Percentiles rank a stretch among this genome's conserved stretches.
Evolutionary conservation across 2,797 vertebrate species (phyloP).

Genomic region (Cephalopachus bancanus): DNA sequence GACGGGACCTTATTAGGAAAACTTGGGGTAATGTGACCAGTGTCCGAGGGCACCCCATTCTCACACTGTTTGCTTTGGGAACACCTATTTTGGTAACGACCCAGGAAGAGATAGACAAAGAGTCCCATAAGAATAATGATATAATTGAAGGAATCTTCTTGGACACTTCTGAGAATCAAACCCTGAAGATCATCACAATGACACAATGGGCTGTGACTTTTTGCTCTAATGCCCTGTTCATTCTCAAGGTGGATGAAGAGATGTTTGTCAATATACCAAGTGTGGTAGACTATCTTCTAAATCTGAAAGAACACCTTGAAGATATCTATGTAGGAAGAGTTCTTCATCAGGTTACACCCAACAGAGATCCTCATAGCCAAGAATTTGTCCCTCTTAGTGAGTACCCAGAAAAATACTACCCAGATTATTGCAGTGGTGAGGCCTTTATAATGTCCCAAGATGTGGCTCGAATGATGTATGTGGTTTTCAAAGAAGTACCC

Average conservation of each 20-base stretch:
- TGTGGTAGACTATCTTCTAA: conserved; percentile 91
- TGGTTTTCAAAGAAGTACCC: conserved; percentile 88
- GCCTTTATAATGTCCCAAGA: conserved; percentile 94
- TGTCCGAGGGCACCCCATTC: conserved; percentile 82
- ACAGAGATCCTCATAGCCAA: conserved; percentile 89
- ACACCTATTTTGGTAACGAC: conserved; percentile 81
- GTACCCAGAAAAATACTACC: conserved; percentile 92
- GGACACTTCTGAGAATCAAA: conserved; percentile 88
- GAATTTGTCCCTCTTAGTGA: conserved; percentile 89
- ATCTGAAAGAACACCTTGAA: conserved; percentile 91
- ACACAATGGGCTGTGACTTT: conserved; percentile 93
- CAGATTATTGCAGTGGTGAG: conserved; percentile 93
- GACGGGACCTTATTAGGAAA: conserved; percentile 91
- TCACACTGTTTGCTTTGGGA: conserved; percentile 90
- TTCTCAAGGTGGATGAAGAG: conserved; percentile 92
- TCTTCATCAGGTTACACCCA: conserved; percentile 90
- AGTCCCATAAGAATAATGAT: conserved; percentile 87
- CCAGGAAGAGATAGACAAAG: conserved; percentile 87
- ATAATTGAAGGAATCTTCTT: conserved; percentile 90
- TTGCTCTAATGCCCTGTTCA: conserved; percentile 93
- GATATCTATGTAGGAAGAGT: conserved; percentile 94
- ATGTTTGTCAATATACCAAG: conserved; percentile 92
- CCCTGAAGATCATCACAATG: conserved; percentile 89
- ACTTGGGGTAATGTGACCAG: conserved; percentile 93
- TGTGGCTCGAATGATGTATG: conserved; percentile 93